A percentile compares a stretch with the other conserved stretches of the same genome.
These are phyloP conservation scores for Telmatochromis brichardi DNA, from an alignment of 2,113 vertebrate species.

Conservation along the genomic window DNA sequence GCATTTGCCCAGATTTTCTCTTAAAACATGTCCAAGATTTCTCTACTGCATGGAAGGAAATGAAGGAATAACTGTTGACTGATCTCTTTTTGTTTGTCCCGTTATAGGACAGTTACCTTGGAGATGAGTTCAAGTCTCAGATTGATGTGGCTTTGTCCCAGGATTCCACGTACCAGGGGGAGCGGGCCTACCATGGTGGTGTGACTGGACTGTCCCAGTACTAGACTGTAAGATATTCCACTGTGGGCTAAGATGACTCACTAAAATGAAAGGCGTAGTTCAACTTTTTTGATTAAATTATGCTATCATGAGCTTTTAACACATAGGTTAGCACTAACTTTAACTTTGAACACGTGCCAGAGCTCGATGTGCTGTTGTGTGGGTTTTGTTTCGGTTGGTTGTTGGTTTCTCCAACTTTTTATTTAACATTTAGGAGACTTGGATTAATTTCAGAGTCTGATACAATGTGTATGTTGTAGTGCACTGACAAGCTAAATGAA, in stretches of 20 bases:
- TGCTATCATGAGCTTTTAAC: neutral
- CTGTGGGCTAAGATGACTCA: neutral
- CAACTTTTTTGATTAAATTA: neutral
- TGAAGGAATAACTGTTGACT: neutral
- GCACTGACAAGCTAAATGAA: neutral
- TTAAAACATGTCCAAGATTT: neutral
- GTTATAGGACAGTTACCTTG: slow-evolving; percentile 94
- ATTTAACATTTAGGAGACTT: neutral
- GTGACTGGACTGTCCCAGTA: slow-evolving; percentile 99
- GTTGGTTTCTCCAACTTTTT: neutral
- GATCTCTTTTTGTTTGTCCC: slow-evolving; percentile 3
- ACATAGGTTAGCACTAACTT: neutral
- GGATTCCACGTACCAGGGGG: slow-evolving; percentile 97
- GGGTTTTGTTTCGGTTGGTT: neutral
- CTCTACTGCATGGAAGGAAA: neutral
- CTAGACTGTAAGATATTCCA: slow-evolving; percentile 83
- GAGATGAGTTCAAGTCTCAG: slow-evolving; percentile 98
- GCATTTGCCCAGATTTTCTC: slow-evolving; percentile 15
- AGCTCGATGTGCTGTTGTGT: neutral
- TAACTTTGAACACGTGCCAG: neutral
- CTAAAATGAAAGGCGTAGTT: neutral
- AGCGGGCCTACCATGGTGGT: slow-evolving; percentile 94
- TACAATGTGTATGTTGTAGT: neutral
- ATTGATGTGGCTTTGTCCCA: slow-evolving; percentile 96
- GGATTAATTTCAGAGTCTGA: neutral